Evolutionary conservation across 2,113 vertebrate species (phyloP), one percentile per base, ranked within the genome.

Genomic region (Mirounga angustirostris): DNA sequence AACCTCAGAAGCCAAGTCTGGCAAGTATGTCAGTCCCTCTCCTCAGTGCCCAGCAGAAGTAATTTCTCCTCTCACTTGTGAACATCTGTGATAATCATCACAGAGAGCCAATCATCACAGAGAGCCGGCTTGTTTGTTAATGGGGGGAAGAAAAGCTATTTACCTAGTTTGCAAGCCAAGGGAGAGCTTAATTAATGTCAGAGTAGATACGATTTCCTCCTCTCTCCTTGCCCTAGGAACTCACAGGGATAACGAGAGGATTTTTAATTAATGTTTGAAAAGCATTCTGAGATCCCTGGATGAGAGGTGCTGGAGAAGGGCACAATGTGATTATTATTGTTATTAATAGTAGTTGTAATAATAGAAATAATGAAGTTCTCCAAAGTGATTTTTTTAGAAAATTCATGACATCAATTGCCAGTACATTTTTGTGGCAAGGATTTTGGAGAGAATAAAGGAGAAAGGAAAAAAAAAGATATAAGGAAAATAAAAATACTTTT

Each of bases 221-320:
- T 95, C 80, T 89, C 79, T 96, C 76, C 83, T 76, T 92, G 96
- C 96, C 92, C 97, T 96, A 91, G 95, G 97, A 98, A 96, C 90
- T 96, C 87, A 63, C 52, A 94, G 96, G 84, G 91, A 96, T 94
- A 92, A 96, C 0, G n/a, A 98, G 96, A 98, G 50, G 94, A 96
- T 98, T 97, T 97, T 98, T 98, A 98, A 98, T 98, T 98, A 98
- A 98, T 97, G 90, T 97, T 98, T 95, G 87, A 96, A 97, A 98
- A 97, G 92, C 97, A 96, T 89, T 95, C 91, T 88, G 85, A 97
- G 80, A 95, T 96, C 84, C 65, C 84, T 91, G 95, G 95, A 96
- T 84, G 89, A 98, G 96, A 97, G 91, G 87, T 43, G 88, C 50
- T 91, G 56, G 54, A 95, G 71, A 85, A 95, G 71, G 84, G 71